These are phyloP conservation scores for Xiphias gladius DNA, from an alignment of 2,113 vertebrate species.

Conservation along the genomic window DNA sequence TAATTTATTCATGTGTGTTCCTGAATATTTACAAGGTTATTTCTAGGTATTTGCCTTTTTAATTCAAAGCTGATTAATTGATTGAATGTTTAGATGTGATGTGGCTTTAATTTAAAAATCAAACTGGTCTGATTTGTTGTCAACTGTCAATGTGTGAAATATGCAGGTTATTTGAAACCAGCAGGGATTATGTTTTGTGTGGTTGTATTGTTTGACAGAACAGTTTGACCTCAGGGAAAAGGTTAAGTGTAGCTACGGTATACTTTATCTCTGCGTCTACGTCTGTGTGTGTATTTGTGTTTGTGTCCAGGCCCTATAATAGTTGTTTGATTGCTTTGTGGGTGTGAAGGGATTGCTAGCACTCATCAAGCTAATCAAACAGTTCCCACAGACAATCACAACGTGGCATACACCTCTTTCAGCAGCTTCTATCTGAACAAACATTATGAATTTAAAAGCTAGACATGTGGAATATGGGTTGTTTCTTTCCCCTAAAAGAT, in stretches of 20 bases:
- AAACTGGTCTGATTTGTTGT: conserved; percentile 29
- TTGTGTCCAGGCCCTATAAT: conserved; percentile 50
- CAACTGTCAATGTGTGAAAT: conserved; percentile 5
- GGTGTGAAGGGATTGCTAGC: conserved; percentile 70
- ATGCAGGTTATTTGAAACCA: conserved; percentile 7
- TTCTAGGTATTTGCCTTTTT: conserved; percentile 56
- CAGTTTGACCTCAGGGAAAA: conserved; percentile 57
- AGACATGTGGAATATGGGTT: conserved; percentile 35
- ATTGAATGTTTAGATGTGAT: conserved; percentile 55
- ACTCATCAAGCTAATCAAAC: conserved; percentile 78
- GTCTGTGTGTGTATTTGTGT: conserved; percentile 30
- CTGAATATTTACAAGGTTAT: conserved; percentile 69
- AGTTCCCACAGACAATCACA: conserved; percentile 74
- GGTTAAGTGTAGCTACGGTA: conserved; percentile 29
- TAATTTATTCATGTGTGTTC: conserved; percentile 62
- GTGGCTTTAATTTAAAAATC: conserved; percentile 51
- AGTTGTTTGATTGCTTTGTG: conserved; percentile 75
- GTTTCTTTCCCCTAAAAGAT: conserved; percentile 22
- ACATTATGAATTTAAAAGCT: conserved; percentile 59
- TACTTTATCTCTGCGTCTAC: conserved; percentile 1
- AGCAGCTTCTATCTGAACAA: conserved; percentile 60
- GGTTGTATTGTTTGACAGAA: conserved; percentile 18
- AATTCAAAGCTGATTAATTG: conserved; percentile 47
- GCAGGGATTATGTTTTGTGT: conserved; percentile 25
- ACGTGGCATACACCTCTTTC: conserved; percentile 70